Conservation (phyloP, 2,113 vertebrate genomes). For the Pelmatolapia mariae region DNA sequence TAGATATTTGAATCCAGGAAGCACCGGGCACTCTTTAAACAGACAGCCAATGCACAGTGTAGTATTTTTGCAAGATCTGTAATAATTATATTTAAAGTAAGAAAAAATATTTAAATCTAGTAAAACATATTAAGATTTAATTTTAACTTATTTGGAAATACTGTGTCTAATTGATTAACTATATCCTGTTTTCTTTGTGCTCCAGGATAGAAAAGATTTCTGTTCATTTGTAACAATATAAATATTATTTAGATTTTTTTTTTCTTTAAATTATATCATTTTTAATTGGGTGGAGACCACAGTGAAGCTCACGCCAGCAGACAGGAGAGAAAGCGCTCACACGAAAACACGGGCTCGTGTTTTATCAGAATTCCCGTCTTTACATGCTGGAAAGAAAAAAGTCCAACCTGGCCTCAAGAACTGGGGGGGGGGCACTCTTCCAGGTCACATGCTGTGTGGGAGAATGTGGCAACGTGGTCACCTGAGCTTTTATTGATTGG, state of each 20-base stretch:
- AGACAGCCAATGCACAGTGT: constrained; percentile 67
- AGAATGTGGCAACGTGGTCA: constrained; percentile 32
- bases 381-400: neutral
- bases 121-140: constrained; percentile 64
- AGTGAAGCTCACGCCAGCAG: constrained; percentile 24
- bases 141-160: constrained; percentile 68
- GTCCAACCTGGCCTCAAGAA: neutral
- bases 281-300: neutral
- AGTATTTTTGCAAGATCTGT: constrained; percentile 68
- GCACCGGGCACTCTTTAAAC: constrained; percentile 60
- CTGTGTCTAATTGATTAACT: constrained; percentile 53
- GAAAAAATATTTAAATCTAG: constrained; percentile 68
- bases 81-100: constrained; percentile 69
- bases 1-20: constrained; percentile 66
- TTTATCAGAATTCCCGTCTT: neutral
- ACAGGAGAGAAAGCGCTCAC: neutral
- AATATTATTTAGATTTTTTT: constrained; percentile 17
- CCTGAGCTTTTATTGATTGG: constrained; percentile 40
- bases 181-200: constrained; percentile 39
- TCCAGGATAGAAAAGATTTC: constrained; percentile 38
- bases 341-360: neutral
- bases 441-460: constrained; percentile 26
- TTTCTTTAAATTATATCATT: neutral
- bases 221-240: constrained; percentile 49
- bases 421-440: neutral